Base-by-base conservation (phyloP, 2,113 vertebrate species). In the Mirounga angustirostris region DNA sequence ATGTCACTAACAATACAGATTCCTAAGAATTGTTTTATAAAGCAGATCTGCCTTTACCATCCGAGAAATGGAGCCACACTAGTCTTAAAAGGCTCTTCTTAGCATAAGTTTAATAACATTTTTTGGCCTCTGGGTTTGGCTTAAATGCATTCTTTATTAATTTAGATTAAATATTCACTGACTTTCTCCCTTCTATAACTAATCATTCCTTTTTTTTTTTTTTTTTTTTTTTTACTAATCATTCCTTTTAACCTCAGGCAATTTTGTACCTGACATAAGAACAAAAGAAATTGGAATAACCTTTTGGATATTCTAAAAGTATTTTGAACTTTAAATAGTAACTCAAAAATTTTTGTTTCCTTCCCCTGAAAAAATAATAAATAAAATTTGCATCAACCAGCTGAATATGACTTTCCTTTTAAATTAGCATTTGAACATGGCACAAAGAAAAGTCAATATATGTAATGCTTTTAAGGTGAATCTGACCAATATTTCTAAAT, bases 401-500 rank as follows among this genome's bases (percentile, higher is more conserved):
- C 3, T 3, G 80, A 93, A 81, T 89, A 69, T 73, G 18, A 95
- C 89, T 91, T 79, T 56, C 4, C 40, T 58, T 86, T 73, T 74
- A 90, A 95, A 78, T 92, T 91, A 36, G 52, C 40, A 69, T 89
- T 7, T 40, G 21, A 87, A 91, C 79, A 80, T 21, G 26, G 1
- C 19, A 71, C 7, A 87, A 91, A 33, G 54, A 19, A 56, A 13
- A 67, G 52, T 88, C 46, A 67, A 76, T 92, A 89, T 92, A n/a
- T 83, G 2, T 79, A 3, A 50, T 93, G 59, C 4, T 16, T 74
- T 11, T 90, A 73, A 12, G 1, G 2, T 24, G 59, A 33, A 5
- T 94, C 92, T 95, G 21, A 11, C 19, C 97, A 16, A 50, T 94
- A 67, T 93, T 73, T 95, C 21, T 97, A 88, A 78, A 88, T 93